Percentiles rank a stretch among this genome's conserved stretches.
These are phyloP conservation scores for Malthinus seriepunctatus DNA, from an alignment of 2,888 invertebrate species.

Conservation along the genomic window DNA sequence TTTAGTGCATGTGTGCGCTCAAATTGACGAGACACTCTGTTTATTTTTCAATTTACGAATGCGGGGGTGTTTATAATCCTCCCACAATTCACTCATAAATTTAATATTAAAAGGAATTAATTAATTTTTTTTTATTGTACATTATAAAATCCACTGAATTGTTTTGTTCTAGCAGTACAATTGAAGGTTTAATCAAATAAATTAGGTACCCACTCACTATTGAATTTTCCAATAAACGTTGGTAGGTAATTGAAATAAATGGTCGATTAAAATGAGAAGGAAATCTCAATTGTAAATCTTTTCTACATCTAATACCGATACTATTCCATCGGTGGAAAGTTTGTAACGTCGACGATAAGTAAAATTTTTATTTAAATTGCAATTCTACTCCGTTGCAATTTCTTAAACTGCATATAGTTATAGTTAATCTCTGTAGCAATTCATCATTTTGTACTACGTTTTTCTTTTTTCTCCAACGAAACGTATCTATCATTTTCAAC, in stretches of 20 bases:
- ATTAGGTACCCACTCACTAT: not conserved
- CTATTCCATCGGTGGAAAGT: not conserved
- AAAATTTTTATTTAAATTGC: not conserved
- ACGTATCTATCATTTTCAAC: too few species aligned
- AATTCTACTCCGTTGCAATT: not conserved
- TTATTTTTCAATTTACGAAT: too few species aligned
- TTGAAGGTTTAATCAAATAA: not conserved
- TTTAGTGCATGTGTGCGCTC: too few species aligned
- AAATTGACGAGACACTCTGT: too few species aligned
- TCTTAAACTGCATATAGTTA: not conserved
- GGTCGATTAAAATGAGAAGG: constrained; percentile 6
- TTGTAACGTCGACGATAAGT: not conserved
- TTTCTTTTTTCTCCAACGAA: too few species aligned
- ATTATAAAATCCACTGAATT: too few species aligned
- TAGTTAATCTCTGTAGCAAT: too few species aligned
- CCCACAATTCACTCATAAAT: too few species aligned
- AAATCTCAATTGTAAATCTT: constrained; percentile 7
- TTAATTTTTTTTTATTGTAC: too few species aligned
- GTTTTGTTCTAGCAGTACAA: not conserved
- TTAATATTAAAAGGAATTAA: too few species aligned
- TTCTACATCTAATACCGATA: not conserved
- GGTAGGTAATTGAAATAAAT: constrained; percentile 4
- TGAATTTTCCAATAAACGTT: constrained; percentile 3
- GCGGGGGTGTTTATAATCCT: too few species aligned
- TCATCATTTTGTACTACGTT: too few species aligned